A percentile compares a stretch with the other conserved stretches of the same genome.
These are phyloP conservation scores for Bettongia penicillata DNA, from an alignment of 2,113 vertebrate species.

Conservation along the genomic window DNA sequence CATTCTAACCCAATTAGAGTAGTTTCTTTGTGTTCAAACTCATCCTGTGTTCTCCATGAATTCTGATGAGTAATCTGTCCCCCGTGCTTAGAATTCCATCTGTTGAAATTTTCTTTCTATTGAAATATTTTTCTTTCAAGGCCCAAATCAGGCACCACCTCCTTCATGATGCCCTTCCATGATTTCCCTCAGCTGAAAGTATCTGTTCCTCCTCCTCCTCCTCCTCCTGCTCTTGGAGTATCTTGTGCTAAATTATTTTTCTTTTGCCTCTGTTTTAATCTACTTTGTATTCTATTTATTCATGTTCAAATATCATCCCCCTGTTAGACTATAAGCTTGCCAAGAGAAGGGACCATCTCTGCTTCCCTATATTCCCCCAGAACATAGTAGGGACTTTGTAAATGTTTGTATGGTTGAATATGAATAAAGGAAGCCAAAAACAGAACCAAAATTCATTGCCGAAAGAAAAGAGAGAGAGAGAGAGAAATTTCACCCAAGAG, in stretches of 20 bases:
- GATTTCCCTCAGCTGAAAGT: not conserved
- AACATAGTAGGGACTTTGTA: not conserved
- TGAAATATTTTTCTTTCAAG: not conserved
- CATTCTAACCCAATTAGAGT: not conserved
- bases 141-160: not conserved
- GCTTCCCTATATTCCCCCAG: not conserved
- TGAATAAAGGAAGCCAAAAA: not conserved
- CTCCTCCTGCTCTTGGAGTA: not conserved
- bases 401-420: not conserved
- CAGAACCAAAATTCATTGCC: not conserved
- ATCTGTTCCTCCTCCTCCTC: not conserved
- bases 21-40: not conserved
- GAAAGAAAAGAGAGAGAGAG: not conserved
- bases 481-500: not conserved
- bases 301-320: not conserved
- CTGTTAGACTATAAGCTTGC: not conserved
- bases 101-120: not conserved
- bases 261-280: not conserved
- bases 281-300: not conserved
- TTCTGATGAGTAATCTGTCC: not conserved
- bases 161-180: not conserved
- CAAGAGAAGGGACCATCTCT: not conserved
- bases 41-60: not conserved
- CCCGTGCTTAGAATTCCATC: not conserved
- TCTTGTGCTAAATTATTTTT: not conserved